phyloP scores from a whole-genome alignment of 2,797 vertebrate species.

The Oreortyx pictus region DNA sequence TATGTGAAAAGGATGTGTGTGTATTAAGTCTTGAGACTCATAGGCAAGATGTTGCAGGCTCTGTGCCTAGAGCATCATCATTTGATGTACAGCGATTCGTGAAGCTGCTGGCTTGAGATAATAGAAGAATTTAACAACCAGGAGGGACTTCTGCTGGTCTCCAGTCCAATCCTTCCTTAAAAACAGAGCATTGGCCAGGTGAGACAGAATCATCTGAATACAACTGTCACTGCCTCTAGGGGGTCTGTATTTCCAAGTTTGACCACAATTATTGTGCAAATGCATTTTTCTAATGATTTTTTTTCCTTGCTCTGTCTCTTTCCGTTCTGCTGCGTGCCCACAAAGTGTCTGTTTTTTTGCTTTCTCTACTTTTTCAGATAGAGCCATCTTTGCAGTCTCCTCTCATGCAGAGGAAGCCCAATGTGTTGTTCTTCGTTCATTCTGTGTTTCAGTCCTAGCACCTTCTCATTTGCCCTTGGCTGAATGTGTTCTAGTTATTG shows the following conservation, averaged over 20 bases:
- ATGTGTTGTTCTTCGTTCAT: not conserved
- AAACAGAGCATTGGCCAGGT: not conserved
- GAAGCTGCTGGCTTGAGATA: not conserved
- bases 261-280: rapidly evolving
- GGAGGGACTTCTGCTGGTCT: not conserved
- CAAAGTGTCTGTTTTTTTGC: not conserved
- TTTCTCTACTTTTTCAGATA: not conserved
- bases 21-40: not conserved
- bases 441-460: not conserved
- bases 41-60: not conserved
- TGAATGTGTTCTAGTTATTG: not conserved
- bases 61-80: not conserved
- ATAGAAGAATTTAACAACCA: not conserved
- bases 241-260: not conserved
- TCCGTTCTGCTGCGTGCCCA: not conserved
- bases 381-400: not conserved
- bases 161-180: not conserved
- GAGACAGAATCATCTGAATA: not conserved
- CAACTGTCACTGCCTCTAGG: not conserved
- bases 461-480: not conserved
- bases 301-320: not conserved
- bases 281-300: not conserved
- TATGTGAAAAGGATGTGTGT: not conserved
- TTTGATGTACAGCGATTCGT: not conserved
- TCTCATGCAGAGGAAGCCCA: rapidly evolving